Evolutionary conservation across 2,113 vertebrate genomes (phyloP).

Genomic region (Sander lucioperca): DNA sequence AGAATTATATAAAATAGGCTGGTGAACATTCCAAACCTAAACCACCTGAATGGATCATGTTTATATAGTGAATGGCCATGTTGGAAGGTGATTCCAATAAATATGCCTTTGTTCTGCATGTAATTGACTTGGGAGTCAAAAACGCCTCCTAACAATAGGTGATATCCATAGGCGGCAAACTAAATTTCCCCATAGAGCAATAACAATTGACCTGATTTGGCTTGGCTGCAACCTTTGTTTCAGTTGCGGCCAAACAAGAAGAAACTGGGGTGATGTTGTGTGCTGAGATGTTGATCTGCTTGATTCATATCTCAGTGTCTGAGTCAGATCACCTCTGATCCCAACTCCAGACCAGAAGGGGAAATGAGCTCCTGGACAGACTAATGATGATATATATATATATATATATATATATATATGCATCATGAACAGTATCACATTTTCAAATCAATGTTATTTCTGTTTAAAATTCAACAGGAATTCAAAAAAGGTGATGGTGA

Average conservation of each 20-base stretch:
- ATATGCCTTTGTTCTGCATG: constrained; percentile 38
- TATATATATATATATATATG: too few relatives aligned
- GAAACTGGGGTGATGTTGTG: constrained; percentile 5
- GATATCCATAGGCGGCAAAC: constrained; percentile 48
- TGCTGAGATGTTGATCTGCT: constrained; percentile 13
- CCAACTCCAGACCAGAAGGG: constrained; percentile 18
- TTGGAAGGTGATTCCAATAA: constrained; percentile 30
- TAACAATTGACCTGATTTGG: constrained; percentile 64
- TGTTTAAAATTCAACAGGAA: not conserved
- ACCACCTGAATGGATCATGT: not conserved
- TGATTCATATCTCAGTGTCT: constrained; percentile 23
- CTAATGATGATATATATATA: constrained; percentile 21
- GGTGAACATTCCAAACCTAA: not conserved
- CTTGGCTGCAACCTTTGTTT: constrained; percentile 50
- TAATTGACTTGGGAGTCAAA: constrained; percentile 62
- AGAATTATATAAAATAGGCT: not conserved
- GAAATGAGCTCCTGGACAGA: constrained; percentile 35
- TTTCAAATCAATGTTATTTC: not conserved
- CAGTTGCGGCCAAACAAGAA: constrained; percentile 6
- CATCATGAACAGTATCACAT: not conserved
- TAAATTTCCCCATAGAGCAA: constrained; percentile 76
- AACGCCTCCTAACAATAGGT: constrained; percentile 46
- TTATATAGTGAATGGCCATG: constrained; percentile 27
- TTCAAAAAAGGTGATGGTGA: not conserved
- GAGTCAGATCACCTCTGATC: constrained; percentile 51